Conservation (phyloP, 2,113 vertebrate species). For the Rattus norvegicus region GRCr8 NC_086021.1:62105001-62105500, state of each 20-base stretch:
- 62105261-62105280: neutral
- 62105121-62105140: slow-evolving; percentile 42
- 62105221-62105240: neutral
- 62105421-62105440: slow-evolving; percentile 36
- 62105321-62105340: slow-evolving; percentile 43
- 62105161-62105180: neutral
- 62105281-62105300: slow-evolving; percentile 18
- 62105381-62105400: slow-evolving; percentile 52
- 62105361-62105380: slow-evolving; percentile 18
- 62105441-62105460: neutral
- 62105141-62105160: slow-evolving; percentile 16
- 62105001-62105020: slow-evolving; percentile 36
- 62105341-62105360: neutral
- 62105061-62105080: slow-evolving; percentile 45
- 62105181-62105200: slow-evolving; percentile 7
- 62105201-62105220: slow-evolving; percentile 29
- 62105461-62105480: neutral
- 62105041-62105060: neutral
- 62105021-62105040: slow-evolving; percentile 40
- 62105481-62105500: slow-evolving; percentile 45
- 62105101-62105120: slow-evolving; percentile 29
- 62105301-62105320: neutral
- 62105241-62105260: neutral
- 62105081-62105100: neutral
- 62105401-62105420: neutral